Evolutionary conservation across 2,113 vertebrate genomes (phyloP), one percentile per base, ranked within the genome.

Genomic region (Choloepus hoffmanni): DNA sequence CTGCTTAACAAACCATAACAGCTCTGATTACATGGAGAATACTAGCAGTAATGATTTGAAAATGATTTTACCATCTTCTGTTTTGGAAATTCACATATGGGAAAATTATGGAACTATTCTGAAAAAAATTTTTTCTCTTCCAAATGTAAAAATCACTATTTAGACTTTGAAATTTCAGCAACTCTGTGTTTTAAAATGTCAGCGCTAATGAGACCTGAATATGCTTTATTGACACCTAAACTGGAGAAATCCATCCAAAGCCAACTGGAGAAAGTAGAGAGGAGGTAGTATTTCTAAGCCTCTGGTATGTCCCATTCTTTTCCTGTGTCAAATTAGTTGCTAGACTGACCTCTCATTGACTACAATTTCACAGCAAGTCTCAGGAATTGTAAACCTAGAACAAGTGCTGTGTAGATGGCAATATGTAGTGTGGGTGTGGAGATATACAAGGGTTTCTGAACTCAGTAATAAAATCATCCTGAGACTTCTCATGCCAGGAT

Each of bases 1-100:
- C 83, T 79, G 90, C 82, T 96, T 96, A 96, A 97, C 94, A 97
- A 97, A 97, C 95, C 95, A 90, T 89, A 92, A 94, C 95, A 89
- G 78, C 85, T 92, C 92, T 96, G 96, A 96, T 95, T 95, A 83
- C 73, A 86, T 83, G 94, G 90, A 84, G 85, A 96, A 96, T 36
- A 82, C 72, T 36, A 88, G 82, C 82, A 95, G 89, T 82, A 92
- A 89, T 85, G 77, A 92, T 74, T 92, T 90, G 93, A 95, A 96
- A 94, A 94, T 85, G 89, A 95, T 95, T 96, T 96, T 95, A 93
- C 91, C 89, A 73, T 90, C 95, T 95, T 91, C 82, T 94, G 40
- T 89, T 92, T 88, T 28, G 74, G 85, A 93, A 96, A 79, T 63
- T 95, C 94, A 94, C 77, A 88, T 90, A 76, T 81, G 94, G 72